phyloP scores from a whole-genome alignment of 2,797 vertebrate genomes.

The Mareca penelope region DNA sequence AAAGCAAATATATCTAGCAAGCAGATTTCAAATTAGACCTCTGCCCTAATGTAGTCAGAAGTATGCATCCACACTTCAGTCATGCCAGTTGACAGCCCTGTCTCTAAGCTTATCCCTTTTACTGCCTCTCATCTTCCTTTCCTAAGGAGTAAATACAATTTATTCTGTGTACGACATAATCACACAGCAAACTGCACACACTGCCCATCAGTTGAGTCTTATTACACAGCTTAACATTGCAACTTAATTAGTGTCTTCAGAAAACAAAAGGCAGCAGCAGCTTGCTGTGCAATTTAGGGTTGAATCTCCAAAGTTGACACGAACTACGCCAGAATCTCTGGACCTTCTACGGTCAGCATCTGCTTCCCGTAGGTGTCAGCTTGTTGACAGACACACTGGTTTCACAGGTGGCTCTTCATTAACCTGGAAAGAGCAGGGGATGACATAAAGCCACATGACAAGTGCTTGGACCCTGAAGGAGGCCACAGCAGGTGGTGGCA shows the following conservation, averaged over 20 bases:
- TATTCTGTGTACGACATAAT: background rate
- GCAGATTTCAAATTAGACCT: background rate
- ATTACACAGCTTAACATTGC: background rate
- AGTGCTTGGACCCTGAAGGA: background rate
- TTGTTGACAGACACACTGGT: background rate
- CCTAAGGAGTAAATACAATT: background rate
- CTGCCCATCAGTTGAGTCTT: background rate
- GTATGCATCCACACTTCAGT: accelerated
- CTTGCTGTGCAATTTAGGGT: background rate
- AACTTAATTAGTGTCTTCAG: background rate
- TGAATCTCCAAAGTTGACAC: background rate
- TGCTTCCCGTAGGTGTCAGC: background rate
- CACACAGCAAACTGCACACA: background rate
- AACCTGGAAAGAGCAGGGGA: accelerated
- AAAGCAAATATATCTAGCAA: background rate
- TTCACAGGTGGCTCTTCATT: background rate
- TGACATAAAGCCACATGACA: accelerated
- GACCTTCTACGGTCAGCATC: background rate
- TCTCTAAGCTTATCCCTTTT: background rate
- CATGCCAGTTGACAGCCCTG: accelerated
- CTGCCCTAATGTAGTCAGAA: background rate
- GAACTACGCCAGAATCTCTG: background rate
- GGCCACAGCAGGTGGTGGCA: background rate
- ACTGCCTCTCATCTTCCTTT: background rate
- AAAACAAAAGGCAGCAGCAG: background rate